Base-by-base conservation (phyloP, 2,888 invertebrate species). In the Plagiodera versicolora region DNA sequence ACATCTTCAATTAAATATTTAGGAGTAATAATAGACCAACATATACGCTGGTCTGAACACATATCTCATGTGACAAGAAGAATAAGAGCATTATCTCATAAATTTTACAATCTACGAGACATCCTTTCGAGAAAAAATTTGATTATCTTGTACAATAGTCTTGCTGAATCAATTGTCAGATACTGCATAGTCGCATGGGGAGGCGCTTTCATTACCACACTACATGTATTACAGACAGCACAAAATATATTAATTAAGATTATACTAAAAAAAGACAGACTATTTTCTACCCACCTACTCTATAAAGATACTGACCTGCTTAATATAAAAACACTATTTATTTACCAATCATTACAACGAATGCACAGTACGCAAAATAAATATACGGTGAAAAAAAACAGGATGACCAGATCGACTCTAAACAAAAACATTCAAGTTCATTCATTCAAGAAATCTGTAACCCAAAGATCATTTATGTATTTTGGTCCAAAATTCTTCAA, bases 271-370 rank as follows among this genome's bases (percentile, higher is more conserved):
- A 32, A 48, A 48, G 20, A 48, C 11, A 20, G 20, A 48, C n/a
- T 20, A 1, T 48, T 18, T n/a, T 48, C 48, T 11, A 48, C 48
- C 48, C 9, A 1, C 1, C 20, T 48, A 20, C 48, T 48, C 1
- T 48, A 48, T 48, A 11, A 45, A 45, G 45, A 45, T n/a, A 45
- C 18, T 17, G 45, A 45, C 45, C 45, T 45, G 14, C 45, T 45
- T 8, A 48, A 48, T 20, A 48, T 20, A 20, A 48, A 48, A 2
- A 52, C 32, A 2, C 32, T 32, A 8, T 32, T 45, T n/a, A 45
- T 14, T 45, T 45, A 18, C 16, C 45, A 18, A 45, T 9, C 45
- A 45, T 45, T 45, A 32, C 32, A 10, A 32, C 32, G 32, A 32
- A 32, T 32, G 32, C 11, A 32, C 32, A 32, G 32, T 5, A 32